Percentiles rank a stretch among this genome's conserved stretches.
Conservation (phyloP, 2,797 vertebrate species). For the Steatocranus sp. region DNA sequence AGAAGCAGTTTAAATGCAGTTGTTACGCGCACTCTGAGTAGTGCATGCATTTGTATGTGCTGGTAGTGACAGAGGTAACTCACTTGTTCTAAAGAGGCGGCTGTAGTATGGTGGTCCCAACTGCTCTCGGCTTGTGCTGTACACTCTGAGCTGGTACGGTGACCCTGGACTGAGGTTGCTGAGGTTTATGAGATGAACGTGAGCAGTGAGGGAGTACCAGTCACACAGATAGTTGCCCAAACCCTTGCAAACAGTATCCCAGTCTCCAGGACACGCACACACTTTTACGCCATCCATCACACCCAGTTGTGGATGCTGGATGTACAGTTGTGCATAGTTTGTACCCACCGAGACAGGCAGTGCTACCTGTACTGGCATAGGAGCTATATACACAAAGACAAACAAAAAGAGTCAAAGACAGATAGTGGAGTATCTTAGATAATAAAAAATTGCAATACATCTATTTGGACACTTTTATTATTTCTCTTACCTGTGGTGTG, state of each 20-base stretch:
- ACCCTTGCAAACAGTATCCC: slow-evolving; percentile 49
- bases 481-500: slow-evolving; percentile 80
- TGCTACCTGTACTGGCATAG: slow-evolving; percentile 70
- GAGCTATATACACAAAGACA: slow-evolving; percentile 59
- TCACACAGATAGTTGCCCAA: slow-evolving; percentile 46
- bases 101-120: slow-evolving; percentile 70
- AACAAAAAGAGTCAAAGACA: neutral
- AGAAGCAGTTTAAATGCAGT: neutral
- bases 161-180: slow-evolving; percentile 75
- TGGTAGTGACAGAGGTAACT: slow-evolving; percentile 43
- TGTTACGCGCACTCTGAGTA: rapidly evolving
- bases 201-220: slow-evolving; percentile 44
- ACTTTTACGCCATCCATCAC: slow-evolving; percentile 78
- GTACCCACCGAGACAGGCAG: slow-evolving; percentile 65
- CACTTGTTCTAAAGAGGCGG: slow-evolving; percentile 77
- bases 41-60: neutral
- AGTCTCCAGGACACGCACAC: slow-evolving; percentile 45
- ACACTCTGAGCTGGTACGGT: slow-evolving; percentile 75
- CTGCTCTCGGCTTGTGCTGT: slow-evolving; percentile 71
- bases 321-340: slow-evolving; percentile 70
- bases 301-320: slow-evolving; percentile 70
- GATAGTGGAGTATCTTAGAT: neutral
- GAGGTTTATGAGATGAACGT: slow-evolving; percentile 53
- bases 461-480: neutral
- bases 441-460: neutral